These are phyloP conservation scores for Grammomys surdaster DNA, from an alignment of 2,113 vertebrate genomes.

Conservation along the genomic window DNA sequence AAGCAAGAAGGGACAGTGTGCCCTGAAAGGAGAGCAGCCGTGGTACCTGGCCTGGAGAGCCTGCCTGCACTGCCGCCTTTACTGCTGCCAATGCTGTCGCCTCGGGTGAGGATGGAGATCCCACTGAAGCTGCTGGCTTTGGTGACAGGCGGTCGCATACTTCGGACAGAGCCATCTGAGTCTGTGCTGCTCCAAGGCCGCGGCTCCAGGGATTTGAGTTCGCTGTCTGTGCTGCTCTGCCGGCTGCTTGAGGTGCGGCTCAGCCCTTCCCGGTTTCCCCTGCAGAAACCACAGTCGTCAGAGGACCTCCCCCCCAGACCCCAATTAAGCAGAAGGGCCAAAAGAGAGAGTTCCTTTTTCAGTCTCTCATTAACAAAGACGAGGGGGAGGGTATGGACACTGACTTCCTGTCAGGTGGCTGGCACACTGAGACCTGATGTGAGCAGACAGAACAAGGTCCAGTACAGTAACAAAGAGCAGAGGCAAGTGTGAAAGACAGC, in stretches of 20 bases:
- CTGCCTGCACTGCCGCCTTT: constrained; percentile 93
- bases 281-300: constrained; percentile 83
- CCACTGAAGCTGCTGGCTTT: constrained; percentile 99
- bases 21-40: constrained; percentile 19
- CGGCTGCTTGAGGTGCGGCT: constrained; percentile 95
- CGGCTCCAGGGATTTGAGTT: constrained; percentile 96
- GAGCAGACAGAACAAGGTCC: constrained; percentile 77
- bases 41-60: constrained; percentile 92
- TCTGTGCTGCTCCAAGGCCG: constrained; percentile 99
- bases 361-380: constrained; percentile 56
- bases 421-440: constrained; percentile 70
- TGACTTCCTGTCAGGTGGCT: constrained; percentile 76
- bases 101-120: constrained; percentile 98
- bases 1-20: background rate
- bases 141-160: constrained; percentile 95
- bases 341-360: constrained; percentile 64
- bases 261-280: constrained; percentile 94
- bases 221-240: constrained; percentile 99
- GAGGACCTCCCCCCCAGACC: constrained; percentile 70
- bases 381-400: constrained; percentile 42
- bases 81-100: constrained; percentile 95
- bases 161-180: constrained; percentile 95
- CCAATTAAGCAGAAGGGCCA: constrained; percentile 70
- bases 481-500: constrained; percentile 74
- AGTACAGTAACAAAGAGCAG: constrained; percentile 73